Percentiles rank a stretch among this genome's conserved stretches.
Conservation (phyloP, 2,113 vertebrate species). For the Gorilla gorilla region DNA sequence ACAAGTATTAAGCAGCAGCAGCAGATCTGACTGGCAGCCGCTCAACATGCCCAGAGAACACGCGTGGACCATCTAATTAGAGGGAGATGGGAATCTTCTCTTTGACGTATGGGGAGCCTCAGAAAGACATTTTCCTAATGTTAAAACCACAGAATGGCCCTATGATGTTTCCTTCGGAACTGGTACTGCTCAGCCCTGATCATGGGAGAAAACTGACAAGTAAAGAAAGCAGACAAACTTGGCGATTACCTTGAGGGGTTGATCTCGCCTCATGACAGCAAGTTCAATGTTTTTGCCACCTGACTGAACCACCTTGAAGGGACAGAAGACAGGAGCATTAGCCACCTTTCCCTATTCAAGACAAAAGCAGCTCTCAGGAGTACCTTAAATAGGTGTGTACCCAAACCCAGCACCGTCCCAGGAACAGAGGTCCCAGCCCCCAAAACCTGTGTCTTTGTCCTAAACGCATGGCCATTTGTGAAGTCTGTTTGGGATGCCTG, state of each 20-base stretch:
- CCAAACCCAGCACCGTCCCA: fast-evolving
- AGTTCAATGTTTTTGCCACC: slow-evolving; percentile 91
- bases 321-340: fast-evolving
- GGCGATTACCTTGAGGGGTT: slow-evolving; percentile 87
- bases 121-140: background rate
- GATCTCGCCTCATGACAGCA: slow-evolving; percentile 89
- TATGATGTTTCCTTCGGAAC: background rate
- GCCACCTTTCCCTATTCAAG: background rate
- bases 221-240: background rate
- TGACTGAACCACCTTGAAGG: slow-evolving; percentile 88
- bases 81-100: too few relatives aligned
- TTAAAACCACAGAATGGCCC: background rate
- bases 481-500: background rate
- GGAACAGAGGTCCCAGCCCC: background rate
- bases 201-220: fast-evolving
- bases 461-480: fast-evolving
- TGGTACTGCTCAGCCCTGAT: background rate
- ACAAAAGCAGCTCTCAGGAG: background rate
- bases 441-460: background rate
- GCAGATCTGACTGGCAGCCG: background rate
- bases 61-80: fast-evolving
- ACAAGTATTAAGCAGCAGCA: background rate
- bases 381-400: background rate
- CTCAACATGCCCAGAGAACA: fast-evolving
- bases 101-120: background rate